A percentile compares a stretch with the other conserved stretches of the same genome.
Conservation (phyloP, 1,140 invertebrate species). For the Drosophila nikananu region DNA sequence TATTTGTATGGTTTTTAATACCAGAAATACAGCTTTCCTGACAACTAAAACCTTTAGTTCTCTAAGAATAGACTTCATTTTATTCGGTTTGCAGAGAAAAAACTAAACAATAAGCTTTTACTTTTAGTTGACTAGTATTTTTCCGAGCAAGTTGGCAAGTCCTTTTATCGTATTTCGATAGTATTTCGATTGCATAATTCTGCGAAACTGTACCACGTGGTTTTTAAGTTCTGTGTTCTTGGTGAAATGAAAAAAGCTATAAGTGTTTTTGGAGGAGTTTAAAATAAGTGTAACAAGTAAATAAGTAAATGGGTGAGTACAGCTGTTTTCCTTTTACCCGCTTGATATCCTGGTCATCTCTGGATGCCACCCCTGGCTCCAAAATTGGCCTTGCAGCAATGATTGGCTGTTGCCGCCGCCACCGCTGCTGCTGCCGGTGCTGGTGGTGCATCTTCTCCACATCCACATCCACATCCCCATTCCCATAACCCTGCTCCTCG, state of each 20-base stretch:
- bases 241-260: neutral
- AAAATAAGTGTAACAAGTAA: too few relatives aligned
- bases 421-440: slow-evolving; percentile 14
- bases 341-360: slow-evolving; percentile 30
- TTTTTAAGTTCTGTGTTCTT: neutral
- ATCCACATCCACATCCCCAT: slow-evolving; percentile 7
- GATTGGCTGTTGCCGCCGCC: slow-evolving; percentile 66
- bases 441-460: slow-evolving; percentile 6
- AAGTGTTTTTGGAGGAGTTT: neutral
- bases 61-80: neutral
- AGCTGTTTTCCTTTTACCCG: neutral
- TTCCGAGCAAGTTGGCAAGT: neutral
- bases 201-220: neutral
- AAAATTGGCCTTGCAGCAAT: slow-evolving; percentile 81
- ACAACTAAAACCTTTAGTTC: rapidly evolving
- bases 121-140: neutral
- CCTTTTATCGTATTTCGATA: neutral
- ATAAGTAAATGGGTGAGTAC: neutral
- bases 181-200: too few relatives aligned
- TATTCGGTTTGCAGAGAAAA: neutral
- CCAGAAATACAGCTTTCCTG: too few relatives aligned
- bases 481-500: neutral
- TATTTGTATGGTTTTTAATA: too few relatives aligned
- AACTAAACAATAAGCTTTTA: neutral
- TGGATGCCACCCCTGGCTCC: slow-evolving; percentile 49